phyloP scores from a whole-genome alignment of 2,888 invertebrate genomes.

The Sarcophaga subvicina region DNA sequence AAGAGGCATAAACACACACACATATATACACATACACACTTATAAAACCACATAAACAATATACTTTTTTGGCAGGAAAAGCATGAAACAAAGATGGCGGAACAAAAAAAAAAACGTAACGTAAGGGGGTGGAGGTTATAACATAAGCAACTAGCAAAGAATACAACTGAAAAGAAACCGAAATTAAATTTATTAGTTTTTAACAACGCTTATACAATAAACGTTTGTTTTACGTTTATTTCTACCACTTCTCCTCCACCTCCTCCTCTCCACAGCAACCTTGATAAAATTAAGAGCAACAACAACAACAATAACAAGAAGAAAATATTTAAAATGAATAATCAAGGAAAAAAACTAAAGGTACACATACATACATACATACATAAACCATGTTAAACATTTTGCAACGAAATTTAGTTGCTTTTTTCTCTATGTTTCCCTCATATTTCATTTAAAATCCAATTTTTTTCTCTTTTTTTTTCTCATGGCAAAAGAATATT shows the following conservation, averaged over 20 bases:
- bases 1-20: not conserved
- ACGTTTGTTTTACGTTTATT: constrained; percentile 22
- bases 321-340: constrained; percentile 4
- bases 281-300: constrained; percentile 15
- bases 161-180: constrained; percentile 41
- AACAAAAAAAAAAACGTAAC: too few species aligned
- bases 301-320: not conserved
- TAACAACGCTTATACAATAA: constrained; percentile 34
- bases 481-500: too few species aligned
- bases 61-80: too few species aligned
- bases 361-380: constrained; percentile 2
- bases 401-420: too few species aligned
- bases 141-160: not conserved
- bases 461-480: not conserved
- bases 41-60: not conserved
- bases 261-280: too few species aligned
- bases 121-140: too few species aligned
- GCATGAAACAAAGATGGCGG: too few species aligned
- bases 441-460: constrained; percentile 48
- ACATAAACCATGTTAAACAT: not conserved
- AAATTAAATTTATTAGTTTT: constrained; percentile 66
- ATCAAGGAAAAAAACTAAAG: constrained; percentile 10
- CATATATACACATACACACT: not conserved
- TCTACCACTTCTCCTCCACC: not conserved
- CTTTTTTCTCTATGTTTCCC: too few species aligned